Percentiles rank a stretch among this genome's conserved stretches.
These are phyloP conservation scores for Bergia puertoricense DNA, from an alignment of 92 coral and sea anemone genomes.

Conservation along the genomic window DNA sequence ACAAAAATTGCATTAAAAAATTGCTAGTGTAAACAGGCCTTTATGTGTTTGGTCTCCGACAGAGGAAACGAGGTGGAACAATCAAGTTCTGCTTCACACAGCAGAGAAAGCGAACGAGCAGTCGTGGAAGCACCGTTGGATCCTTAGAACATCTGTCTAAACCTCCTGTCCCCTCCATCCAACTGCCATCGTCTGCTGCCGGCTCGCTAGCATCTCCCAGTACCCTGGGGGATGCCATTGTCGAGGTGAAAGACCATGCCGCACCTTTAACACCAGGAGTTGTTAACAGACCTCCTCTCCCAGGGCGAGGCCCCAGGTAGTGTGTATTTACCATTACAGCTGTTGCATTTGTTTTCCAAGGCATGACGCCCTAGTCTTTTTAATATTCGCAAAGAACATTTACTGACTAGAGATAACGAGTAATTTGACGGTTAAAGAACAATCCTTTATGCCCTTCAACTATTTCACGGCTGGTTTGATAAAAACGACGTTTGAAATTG, in stretches of 20 bases:
- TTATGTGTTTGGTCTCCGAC: slow-evolving; percentile 14
- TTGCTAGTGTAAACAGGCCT: no score
- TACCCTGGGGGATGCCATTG: slow-evolving; percentile 52
- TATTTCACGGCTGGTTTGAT: background rate
- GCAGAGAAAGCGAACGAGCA: slow-evolving; percentile 68
- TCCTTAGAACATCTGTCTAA: slow-evolving; percentile 66
- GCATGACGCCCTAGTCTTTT: no score
- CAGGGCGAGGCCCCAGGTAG: slow-evolving; percentile 50
- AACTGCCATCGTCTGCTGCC: slow-evolving; percentile 43
- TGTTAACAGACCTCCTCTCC: slow-evolving; percentile 79
- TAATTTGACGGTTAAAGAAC: no score
- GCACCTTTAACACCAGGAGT: slow-evolving; percentile 71
- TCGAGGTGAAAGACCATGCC: slow-evolving; percentile 33
- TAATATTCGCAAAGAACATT: no score
- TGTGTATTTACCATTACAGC: background rate
- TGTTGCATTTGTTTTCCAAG: background rate
- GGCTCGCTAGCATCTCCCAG: slow-evolving; percentile 58
- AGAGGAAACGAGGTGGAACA: slow-evolving; percentile 58
- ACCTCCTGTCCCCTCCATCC: slow-evolving; percentile 50
- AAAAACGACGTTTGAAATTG: background rate
- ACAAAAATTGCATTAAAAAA: no score
- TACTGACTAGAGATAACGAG: background rate
- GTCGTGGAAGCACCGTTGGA: slow-evolving; percentile 59
- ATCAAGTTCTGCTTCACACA: slow-evolving; percentile 75
- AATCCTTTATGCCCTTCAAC: background rate